Base-by-base conservation (phyloP, 2,888 invertebrate genomes). In the Geophilus truncorum region DNA sequence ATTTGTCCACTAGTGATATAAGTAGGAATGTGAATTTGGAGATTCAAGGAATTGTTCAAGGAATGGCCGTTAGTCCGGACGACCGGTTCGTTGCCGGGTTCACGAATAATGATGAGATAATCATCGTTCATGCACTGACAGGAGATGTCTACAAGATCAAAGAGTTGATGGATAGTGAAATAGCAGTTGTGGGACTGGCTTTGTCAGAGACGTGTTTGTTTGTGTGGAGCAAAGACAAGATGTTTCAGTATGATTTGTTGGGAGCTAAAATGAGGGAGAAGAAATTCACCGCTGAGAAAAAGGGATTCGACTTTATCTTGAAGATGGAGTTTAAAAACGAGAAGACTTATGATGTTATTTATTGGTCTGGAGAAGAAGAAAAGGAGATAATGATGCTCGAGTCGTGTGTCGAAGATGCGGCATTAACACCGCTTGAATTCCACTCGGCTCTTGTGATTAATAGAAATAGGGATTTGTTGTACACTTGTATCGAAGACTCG, bases 1-100 rank as follows among this genome's bases (percentile, higher is more conserved):
- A 98, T 88, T 88, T 98, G 32, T 93, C 95, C 30, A 98, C 97
- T 0, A 97, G 97, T 79, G 98, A 98, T 87, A 90, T 98, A 86
- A 94, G 97, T 0, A 90, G 97, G 34, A 96, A 96, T 0, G 95
- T 96, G 86, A 86, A 86, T 28, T 98, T 98, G 0, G 93, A 93
- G 5, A 93, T 98, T 23, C 96, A 96, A 86, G 98, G 98, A 18
- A 97, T 98, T 84, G 96, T 98, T 94, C 96, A 96, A 87, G 93
- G 94, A 84, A 87, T 99, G 83, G 93, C 94, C 21, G 88, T 99
- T 5, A 97, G 97, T 82, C 94, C 95, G 0, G 97, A 98, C 86
- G 98, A 98, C 86, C 94, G 97, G 87, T 97, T 94, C 91, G 97
- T 96, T 0, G 94, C 96, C 5, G 96, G 97, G 0, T 96, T 93